phyloP scores from a whole-genome alignment of 2,888 invertebrate species.

The Cheilosia grossa region DNA sequence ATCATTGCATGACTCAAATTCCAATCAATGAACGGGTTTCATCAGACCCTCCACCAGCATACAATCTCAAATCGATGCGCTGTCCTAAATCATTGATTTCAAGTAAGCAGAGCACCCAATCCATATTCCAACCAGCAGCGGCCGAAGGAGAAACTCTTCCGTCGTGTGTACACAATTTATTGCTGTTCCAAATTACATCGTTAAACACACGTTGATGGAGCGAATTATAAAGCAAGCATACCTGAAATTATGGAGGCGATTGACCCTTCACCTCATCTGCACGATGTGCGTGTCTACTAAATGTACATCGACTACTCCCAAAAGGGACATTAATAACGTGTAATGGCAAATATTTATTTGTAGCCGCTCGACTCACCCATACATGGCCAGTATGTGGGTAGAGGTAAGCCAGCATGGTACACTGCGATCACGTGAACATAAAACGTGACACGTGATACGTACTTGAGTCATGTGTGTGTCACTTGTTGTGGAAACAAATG shows the following conservation, averaged over 20 bases:
- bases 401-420: slow-evolving; percentile 2
- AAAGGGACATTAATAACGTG: slow-evolving; percentile 53
- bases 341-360: slow-evolving; percentile 68
- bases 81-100: neutral
- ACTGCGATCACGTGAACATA: slow-evolving; percentile 41
- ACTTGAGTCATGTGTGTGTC: slow-evolving; percentile 15
- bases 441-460: slow-evolving; percentile 54
- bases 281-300: slow-evolving; percentile 34
- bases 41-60: neutral
- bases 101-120: neutral
- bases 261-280: slow-evolving; percentile 46
- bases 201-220: slow-evolving; percentile 52
- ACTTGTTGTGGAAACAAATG: slow-evolving; percentile 36
- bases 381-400: neutral
- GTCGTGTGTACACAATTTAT: slow-evolving; percentile 18
- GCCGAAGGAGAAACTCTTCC: neutral
- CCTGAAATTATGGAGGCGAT: slow-evolving; percentile 26
- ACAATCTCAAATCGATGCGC: neutral
- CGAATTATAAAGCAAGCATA: slow-evolving; percentile 8
- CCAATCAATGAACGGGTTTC: neutral
- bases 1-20: slow-evolving; percentile 27
- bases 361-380: slow-evolving; percentile 28
- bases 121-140: neutral
- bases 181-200: slow-evolving; percentile 59
- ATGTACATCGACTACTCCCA: slow-evolving; percentile 15